Base-by-base conservation (phyloP, 2,797 vertebrate species). In the Adrianichthys oophorus region DNA sequence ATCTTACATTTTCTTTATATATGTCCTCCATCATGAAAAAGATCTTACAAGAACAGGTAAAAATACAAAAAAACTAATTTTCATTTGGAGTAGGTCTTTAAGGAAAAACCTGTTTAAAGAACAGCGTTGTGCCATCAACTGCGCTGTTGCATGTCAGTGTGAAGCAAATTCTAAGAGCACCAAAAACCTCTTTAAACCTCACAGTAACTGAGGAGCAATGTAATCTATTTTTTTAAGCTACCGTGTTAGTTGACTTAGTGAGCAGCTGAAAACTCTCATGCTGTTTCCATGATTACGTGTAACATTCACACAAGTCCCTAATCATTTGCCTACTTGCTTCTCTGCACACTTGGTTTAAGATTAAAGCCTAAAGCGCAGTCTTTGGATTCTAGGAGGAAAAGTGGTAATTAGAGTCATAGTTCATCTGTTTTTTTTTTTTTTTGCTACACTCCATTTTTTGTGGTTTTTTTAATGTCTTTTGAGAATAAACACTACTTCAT, bases 181-280 rank as follows among this genome's bases (percentile, higher is more conserved):
- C 16, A 13, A 51, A 55, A 53, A 69, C 40, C 41, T 41, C 48
- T 72, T 70, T 58, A 62, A 79, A 74, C 75, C 55, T 70, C 73
- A 60, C 50, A 53, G 52, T 29, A 65, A 37, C 56, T 53, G 48
- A 58, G 70, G 55, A 65, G 68, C 48, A 59, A 32, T 47, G 19
- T 67, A 54, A 44, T 19, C 44, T 58, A 15, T 17, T 10, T 4
- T 37, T 12, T 12, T 37, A 1, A 55, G 40, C 48, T 41, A 1
- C 26, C 23, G 23, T 51, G 53, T 60, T 17, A 52, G 46, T 62
- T 73, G 56, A 62, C 52, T 56, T 66, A 59, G 63, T 49, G 59
- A 54, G 17, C 26, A 52, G 62, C 53, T 68, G 62, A 63, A 68
- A 41, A 60, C 55, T 76, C 26, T 23, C 67, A 41, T 46, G 24